A percentile compares a stretch with the other conserved stretches of the same genome.
Conservation (phyloP, 2,113 vertebrate genomes). For the Stercorarius parasiticus region DNA sequence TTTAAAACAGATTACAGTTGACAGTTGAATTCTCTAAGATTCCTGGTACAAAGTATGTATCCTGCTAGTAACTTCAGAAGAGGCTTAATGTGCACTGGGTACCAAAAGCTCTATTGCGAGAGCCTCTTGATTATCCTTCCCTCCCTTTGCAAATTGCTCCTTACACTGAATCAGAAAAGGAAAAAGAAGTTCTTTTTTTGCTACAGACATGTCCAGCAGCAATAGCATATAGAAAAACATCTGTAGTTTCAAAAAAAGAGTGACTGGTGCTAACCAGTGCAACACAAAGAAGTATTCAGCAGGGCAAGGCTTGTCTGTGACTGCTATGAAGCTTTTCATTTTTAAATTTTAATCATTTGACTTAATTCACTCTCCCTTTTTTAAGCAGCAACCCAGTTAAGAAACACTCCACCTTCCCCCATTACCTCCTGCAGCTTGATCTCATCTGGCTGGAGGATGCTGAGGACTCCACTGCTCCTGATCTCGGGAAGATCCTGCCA, state of each 20-base stretch:
- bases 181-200: not conserved
- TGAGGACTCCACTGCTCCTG: slow-evolving; percentile 84
- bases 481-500: slow-evolving; percentile 95
- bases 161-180: not conserved
- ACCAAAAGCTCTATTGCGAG: not conserved
- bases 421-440: slow-evolving; percentile 92
- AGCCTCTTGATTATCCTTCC: not conserved
- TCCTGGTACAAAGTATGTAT: not conserved
- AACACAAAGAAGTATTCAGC: not conserved
- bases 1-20: not conserved
- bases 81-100: not conserved
- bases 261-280: not conserved
- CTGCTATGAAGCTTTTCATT: not conserved
- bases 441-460: slow-evolving; percentile 83
- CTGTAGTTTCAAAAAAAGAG: not conserved
- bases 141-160: not conserved
- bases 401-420: not conserved
- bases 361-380: not conserved
- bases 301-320: not conserved
- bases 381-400: not conserved
- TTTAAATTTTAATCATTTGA: not conserved
- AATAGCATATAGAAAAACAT: not conserved
- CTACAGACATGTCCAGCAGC: not conserved
- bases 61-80: not conserved
- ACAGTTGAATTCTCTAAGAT: not conserved